Percentiles rank a stretch among this genome's conserved stretches.
Evolutionary conservation across 2,113 vertebrate species (phyloP).

Genomic region (Stictonetta naevosa): DNA sequence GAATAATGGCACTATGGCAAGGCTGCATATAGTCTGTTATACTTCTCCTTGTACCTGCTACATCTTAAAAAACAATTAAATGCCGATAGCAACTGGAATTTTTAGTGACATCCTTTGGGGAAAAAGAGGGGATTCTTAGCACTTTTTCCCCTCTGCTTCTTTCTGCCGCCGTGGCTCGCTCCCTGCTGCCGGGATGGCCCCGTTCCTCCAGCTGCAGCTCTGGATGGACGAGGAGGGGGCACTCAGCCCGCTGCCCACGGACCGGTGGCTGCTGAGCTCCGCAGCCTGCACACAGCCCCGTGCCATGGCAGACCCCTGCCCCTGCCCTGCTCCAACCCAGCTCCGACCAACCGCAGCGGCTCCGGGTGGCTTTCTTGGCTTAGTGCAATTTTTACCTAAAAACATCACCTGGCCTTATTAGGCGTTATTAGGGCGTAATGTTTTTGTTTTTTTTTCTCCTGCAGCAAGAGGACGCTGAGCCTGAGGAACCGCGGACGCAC

Average conservation of each 20-base stretch:
- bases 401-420: neutral
- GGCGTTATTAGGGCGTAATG: accelerated
- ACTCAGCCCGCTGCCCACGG: no score
- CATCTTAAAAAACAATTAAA: neutral
- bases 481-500: accelerated
- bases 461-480: neutral
- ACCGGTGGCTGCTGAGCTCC: accelerated
- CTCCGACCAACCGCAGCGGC: neutral
- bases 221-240: neutral
- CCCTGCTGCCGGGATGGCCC: neutral
- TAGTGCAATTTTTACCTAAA: neutral
- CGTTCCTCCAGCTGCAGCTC: neutral
- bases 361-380: neutral
- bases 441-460: neutral
- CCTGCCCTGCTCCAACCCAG: neutral
- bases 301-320: neutral
- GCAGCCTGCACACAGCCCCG: neutral
- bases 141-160: neutral
- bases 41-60: neutral
- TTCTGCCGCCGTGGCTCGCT: neutral
- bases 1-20: neutral
- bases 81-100: neutral
- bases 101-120: neutral
- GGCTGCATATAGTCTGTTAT: neutral
- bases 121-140: neutral